Conservation (phyloP, 2,113 vertebrate species). For the Elachura formosa region DNA sequence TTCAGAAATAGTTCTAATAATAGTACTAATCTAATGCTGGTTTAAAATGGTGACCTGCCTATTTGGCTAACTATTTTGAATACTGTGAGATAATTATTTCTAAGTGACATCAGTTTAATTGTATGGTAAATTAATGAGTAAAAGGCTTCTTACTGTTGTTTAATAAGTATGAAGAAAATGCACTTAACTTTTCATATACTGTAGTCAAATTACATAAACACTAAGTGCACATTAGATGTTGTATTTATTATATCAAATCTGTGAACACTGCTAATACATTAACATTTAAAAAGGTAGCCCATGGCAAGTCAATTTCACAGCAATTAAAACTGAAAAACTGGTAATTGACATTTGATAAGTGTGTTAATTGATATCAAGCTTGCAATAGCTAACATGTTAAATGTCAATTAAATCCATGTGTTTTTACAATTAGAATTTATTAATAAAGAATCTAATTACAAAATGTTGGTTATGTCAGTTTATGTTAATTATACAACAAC, state of each 20-base stretch:
- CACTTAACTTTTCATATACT: not conserved
- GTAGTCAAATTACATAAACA: constrained; percentile 19
- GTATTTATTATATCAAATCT: constrained; percentile 53
- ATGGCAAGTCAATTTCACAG: constrained; percentile 71
- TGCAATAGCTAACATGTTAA: constrained; percentile 63
- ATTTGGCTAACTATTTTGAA: not conserved
- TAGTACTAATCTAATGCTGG: not conserved
- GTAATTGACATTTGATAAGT: constrained; percentile 73
- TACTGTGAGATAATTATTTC: not conserved
- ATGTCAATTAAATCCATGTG: constrained; percentile 69
- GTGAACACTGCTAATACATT: constrained; percentile 54
- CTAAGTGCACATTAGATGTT: constrained; percentile 23
- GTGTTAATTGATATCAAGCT: constrained; percentile 72
- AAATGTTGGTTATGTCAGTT: constrained; percentile 40
- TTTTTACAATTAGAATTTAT: constrained; percentile 67
- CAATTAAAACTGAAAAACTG: constrained; percentile 68
- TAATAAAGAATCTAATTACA: constrained; percentile 69
- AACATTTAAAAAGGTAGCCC: constrained; percentile 66
- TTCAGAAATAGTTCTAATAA: not conserved
- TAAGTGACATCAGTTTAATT: not conserved
- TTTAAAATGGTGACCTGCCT: not conserved
- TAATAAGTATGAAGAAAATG: constrained; percentile 25
- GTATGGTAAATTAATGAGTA: not conserved
- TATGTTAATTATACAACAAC: constrained; percentile 45
- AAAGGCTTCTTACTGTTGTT: not conserved